Evolutionary conservation across 2,888 invertebrate species (phyloP).

Genomic region (Drosophila meridiana): DNA sequence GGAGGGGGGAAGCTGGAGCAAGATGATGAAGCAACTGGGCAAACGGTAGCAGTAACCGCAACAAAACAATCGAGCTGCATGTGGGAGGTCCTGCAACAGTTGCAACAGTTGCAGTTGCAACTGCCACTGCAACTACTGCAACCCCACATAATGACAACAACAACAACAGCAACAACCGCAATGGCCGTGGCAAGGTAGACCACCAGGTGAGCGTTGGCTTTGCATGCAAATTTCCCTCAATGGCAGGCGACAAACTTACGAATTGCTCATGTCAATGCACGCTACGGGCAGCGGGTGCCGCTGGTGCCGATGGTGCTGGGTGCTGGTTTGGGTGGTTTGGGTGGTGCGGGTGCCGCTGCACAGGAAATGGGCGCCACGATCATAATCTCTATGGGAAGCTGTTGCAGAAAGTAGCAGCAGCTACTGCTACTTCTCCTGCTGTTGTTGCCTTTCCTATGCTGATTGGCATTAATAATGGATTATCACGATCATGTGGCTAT

Average conservation of each 20-base stretch:
- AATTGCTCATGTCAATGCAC: conserved; percentile 79
- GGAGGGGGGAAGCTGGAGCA: not conserved
- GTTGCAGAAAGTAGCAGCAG: conserved; percentile 42
- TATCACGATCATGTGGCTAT: conserved; percentile 82
- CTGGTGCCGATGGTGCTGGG: conserved; percentile 39
- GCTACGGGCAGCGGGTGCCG: conserved; percentile 59
- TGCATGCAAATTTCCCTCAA: conserved; percentile 70
- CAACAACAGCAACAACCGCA: conserved; percentile 61
- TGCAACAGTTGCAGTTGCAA: conserved; percentile 32
- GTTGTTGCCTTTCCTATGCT: conserved; percentile 79
- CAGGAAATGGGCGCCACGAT: conserved; percentile 72
- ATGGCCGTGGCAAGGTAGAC: conserved; percentile 48
- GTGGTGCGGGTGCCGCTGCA: conserved; percentile 42
- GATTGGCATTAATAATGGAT: conserved; percentile 86
- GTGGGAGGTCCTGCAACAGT: conserved; percentile 76
- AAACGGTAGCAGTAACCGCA: conserved; percentile 77
- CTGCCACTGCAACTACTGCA: conserved; percentile 39
- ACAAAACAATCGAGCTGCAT: conserved; percentile 72
- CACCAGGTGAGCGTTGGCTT: conserved; percentile 64
- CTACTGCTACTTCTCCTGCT: conserved; percentile 26
- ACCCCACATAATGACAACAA: conserved; percentile 74
- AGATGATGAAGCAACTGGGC: conserved; percentile 48
- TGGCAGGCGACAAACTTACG: conserved; percentile 83
- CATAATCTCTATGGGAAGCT: conserved; percentile 77
- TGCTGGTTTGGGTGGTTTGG: conserved; percentile 61